These are phyloP conservation scores for Sisyra nigra DNA, from an alignment of 2,888 invertebrate species.

Conservation along the genomic window DNA sequence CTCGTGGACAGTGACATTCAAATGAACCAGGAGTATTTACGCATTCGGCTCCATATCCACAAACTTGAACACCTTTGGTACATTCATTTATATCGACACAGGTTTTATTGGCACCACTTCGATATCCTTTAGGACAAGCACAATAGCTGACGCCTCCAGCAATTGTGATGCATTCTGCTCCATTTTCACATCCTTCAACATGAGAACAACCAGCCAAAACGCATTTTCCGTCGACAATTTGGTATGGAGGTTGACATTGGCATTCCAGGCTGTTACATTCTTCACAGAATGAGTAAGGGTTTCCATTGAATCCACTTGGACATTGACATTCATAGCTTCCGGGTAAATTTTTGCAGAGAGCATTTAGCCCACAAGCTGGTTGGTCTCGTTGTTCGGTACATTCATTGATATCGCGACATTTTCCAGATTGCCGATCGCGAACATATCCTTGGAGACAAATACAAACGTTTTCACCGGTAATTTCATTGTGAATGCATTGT, in stretches of 20 bases:
- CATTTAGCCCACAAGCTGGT: conserved; percentile 73
- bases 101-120: conserved; percentile 59
- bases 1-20: conserved; percentile 65
- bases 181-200: conserved; percentile 65
- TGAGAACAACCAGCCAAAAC: conserved; percentile 70
- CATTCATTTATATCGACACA: conserved; percentile 80
- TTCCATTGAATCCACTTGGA: conserved; percentile 73
- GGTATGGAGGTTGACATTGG: conserved; percentile 76
- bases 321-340: conserved; percentile 90
- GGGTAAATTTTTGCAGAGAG: conserved; percentile 81
- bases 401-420: conserved; percentile 76
- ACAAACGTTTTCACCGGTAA: conserved; percentile 62
- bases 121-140: conserved; percentile 78
- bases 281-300: conserved; percentile 45
- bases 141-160: conserved; percentile 85
- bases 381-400: conserved; percentile 59
- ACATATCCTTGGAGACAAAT: conserved; percentile 78
- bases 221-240: conserved; percentile 68
- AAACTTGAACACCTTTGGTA: conserved; percentile 52
- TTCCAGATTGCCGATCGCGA: conserved; percentile 53
- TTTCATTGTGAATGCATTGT: conserved; percentile 66
- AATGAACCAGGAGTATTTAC: conserved; percentile 62
- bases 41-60: conserved; percentile 80
- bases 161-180: conserved; percentile 81
- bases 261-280: conserved; percentile 71